Evolutionary conservation across 2,888 invertebrate species (phyloP), one percentile per base, ranked within the genome.

Genomic region (Tachina lurida): DNA sequence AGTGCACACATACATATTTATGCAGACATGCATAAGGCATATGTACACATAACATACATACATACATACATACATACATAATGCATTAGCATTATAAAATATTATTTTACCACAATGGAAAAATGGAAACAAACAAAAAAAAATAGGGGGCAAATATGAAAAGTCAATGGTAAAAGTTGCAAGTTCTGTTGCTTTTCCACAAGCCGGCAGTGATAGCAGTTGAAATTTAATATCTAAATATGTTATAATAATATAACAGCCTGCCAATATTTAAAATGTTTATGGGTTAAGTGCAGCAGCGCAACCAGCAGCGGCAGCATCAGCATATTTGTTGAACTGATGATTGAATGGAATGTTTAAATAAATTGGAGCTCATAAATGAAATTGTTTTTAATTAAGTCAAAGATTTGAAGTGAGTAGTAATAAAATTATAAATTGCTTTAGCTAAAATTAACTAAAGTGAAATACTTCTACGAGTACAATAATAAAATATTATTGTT

Each of bases 111-210:
- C 52, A 15, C 15, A 56, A 56, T 8, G 58, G 9, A 56, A 45
- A 2, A 22, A n/a, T 49, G 49, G 49, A 62, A 75, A 68, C 54
- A 54, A 63, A 49, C 5, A 79, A 41, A 62, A 41, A 62, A 62
- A 60, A 60, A 62, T 43, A 43, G 4, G 45, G 75, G 62, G 45
- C 79, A 65, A 70, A 56, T 12, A 70, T 49, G 62, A 82, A 82
- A 70, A 82, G 75, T 82, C 75, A 82, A 82, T 82, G 82, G 78
- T 47, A 67, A 84, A 75, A 79, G 84, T 84, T 78, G 15, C 78
- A 84, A 84, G 84, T 84, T 84, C 84, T 84, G 84, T 79, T 78
- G 68, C 10, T 60, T 68, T 74, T 78, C 45, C 17, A 52, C 43
- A 58, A 71, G 47, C 45, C 65, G 60, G 12, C 15, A 41, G 58